These are phyloP conservation scores for Camptogramma bilineatum DNA, from an alignment of 2,888 invertebrate species.

Conservation along the genomic window DNA sequence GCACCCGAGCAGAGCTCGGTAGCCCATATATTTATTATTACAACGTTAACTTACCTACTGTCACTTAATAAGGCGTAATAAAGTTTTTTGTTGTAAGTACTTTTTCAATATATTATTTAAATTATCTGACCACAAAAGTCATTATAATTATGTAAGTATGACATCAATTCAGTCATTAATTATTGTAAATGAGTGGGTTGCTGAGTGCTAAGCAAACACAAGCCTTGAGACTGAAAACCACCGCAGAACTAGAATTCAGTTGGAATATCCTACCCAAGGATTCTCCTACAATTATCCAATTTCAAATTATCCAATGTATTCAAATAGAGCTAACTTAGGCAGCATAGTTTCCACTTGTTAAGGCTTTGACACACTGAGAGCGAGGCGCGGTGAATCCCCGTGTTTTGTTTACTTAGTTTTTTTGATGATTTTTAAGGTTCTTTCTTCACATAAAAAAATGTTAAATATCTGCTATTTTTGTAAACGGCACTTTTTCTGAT, in stretches of 20 bases:
- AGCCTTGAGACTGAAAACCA: slow-evolving; percentile 1
- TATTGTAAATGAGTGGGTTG: background rate
- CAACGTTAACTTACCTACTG: no score
- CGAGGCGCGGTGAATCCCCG: background rate
- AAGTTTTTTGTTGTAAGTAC: no score
- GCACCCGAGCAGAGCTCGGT: no score
- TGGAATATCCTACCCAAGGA: slow-evolving; percentile 26
- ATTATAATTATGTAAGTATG: background rate
- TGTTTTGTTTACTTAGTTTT: background rate
- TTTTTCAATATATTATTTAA: no score
- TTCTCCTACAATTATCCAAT: slow-evolving; percentile 30
- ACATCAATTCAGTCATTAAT: background rate
- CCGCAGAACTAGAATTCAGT: slow-evolving; percentile 8
- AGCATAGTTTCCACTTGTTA: slow-evolving; percentile 23
- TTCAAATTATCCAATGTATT: slow-evolving; percentile 35
- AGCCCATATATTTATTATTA: no score
- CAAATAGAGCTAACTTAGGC: slow-evolving; percentile 31
- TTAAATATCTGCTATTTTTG: no score
- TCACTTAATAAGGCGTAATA: no score
- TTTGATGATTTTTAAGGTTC: background rate
- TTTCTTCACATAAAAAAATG: no score
- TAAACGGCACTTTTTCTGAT: no score
- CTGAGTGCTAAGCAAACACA: background rate
- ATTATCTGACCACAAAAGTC: no score
- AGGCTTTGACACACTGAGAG: slow-evolving; percentile 15